Percentiles rank a stretch among this genome's conserved stretches.
Evolutionary conservation across 2,113 vertebrate genomes (phyloP).

Genomic region (Brachionichthys hirsutus): DNA sequence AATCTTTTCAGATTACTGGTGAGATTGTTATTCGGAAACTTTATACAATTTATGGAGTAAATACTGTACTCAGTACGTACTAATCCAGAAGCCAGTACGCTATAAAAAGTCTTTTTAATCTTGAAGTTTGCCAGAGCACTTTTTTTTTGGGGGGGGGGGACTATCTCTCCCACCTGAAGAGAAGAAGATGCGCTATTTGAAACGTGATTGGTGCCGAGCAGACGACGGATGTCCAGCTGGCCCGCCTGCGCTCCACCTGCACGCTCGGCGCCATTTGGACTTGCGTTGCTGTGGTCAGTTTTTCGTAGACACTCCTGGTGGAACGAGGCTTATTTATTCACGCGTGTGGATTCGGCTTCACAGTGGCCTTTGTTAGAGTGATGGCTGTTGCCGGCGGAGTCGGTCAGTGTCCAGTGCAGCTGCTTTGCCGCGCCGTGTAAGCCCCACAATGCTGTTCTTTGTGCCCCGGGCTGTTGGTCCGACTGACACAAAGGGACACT

Average conservation of each 20-base stretch:
- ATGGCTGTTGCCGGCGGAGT: slow-evolving; percentile 67
- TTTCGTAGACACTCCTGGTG: slow-evolving; percentile 54
- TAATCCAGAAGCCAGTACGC: no score
- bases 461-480: slow-evolving; percentile 47
- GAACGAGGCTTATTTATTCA: slow-evolving; percentile 66
- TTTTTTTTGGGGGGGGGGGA: no score
- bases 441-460: slow-evolving; percentile 74
- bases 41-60: no score
- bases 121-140: no score
- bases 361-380: slow-evolving; percentile 66
- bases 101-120: no score
- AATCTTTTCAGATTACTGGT: no score
- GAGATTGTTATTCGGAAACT: no score
- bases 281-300: slow-evolving; percentile 49
- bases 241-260: slow-evolving; percentile 5
- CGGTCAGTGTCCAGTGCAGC: slow-evolving; percentile 74
- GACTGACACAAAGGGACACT: slow-evolving; percentile 49
- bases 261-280: not conserved
- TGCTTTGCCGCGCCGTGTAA: slow-evolving; percentile 66
- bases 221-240: not conserved
- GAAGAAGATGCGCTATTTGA: no score
- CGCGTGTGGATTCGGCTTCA: slow-evolving; percentile 55
- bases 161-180: no score
- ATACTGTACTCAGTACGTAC: no score
- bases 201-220: no score